Percentiles rank a stretch among this genome's conserved stretches.
phyloP scores from a whole-genome alignment of 1,140 invertebrate species.

The Sesamia nonagrioides region DNA sequence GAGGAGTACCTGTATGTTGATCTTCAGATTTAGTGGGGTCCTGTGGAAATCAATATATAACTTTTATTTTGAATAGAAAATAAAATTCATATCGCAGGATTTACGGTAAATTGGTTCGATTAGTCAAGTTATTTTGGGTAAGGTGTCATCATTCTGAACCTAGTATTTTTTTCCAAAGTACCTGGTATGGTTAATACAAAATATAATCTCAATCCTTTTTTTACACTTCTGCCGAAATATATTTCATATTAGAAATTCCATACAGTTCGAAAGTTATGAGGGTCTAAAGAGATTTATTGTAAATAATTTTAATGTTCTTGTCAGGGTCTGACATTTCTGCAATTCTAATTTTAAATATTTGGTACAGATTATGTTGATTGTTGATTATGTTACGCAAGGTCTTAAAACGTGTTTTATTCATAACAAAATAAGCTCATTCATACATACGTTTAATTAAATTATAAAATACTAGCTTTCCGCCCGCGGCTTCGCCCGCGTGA shows the following conservation, averaged over 20 bases:
- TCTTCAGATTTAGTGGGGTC: neutral
- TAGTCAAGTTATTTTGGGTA: neutral
- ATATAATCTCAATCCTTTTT: constrained; percentile 28
- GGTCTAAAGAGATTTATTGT: too few species aligned
- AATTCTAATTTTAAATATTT: neutral
- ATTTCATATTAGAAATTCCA: neutral
- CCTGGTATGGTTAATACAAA: constrained; percentile 9
- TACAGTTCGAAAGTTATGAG: neutral
- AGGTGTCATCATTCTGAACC: neutral
- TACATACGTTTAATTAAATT: too few species aligned
- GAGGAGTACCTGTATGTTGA: constrained; percentile 11
- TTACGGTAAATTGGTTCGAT: neutral
- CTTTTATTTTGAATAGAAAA: constrained; percentile 1
- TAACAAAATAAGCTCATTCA: too few species aligned
- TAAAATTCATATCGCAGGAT: neutral
- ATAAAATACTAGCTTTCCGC: too few species aligned
- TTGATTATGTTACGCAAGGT: too few species aligned
- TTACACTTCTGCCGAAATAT: neutral
- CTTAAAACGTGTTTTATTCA: too few species aligned
- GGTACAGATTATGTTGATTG: neutral
- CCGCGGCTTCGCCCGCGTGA: too few species aligned
- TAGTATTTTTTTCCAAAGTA: neutral
- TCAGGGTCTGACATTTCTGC: neutral
- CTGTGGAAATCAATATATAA: constrained; percentile 19
- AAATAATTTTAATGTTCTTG: too few species aligned